A percentile compares a stretch with the other conserved stretches of the same genome.
Conservation (phyloP, 1,140 invertebrate species). For the Xylocopa sonorina region DNA sequence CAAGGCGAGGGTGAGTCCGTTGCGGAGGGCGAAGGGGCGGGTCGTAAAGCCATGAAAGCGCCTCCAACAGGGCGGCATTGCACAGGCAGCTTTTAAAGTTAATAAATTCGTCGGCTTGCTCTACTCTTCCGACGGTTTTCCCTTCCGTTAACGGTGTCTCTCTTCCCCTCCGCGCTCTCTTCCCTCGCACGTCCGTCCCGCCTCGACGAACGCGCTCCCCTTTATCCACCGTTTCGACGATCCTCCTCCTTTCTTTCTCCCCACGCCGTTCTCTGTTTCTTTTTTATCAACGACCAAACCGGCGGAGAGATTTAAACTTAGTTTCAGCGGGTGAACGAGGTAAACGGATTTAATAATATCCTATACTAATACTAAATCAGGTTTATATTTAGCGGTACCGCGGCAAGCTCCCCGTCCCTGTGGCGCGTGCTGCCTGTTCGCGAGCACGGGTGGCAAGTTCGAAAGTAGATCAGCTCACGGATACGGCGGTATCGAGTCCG, state of each 20-base stretch:
- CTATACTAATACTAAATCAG: conserved; percentile 78
- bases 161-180: background rate
- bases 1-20: background rate
- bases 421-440: background rate
- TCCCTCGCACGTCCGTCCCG: conserved; percentile 29
- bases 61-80: conserved; percentile 69
- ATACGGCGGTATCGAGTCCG: too few species aligned
- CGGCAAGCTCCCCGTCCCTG: background rate
- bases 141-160: conserved; percentile 38
- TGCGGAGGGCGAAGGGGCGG: conserved; percentile 12
- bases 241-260: background rate
- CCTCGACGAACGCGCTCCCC: conserved; percentile 21
- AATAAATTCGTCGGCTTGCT: conserved; percentile 77
- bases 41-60: conserved; percentile 72
- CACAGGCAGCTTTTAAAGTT: conserved; percentile 77
- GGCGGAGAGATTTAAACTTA: conserved; percentile 74
- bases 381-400: conserved; percentile 74
- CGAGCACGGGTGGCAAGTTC: background rate
- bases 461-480: too few species aligned
- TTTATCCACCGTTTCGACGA: background rate
- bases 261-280: conserved; percentile 6
- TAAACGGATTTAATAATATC: conserved; percentile 80
- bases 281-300: conserved; percentile 59
- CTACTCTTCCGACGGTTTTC: conserved; percentile 62
- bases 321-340: conserved; percentile 71